These are phyloP conservation scores for Antennarius maculatus DNA, from an alignment of 2,797 vertebrate genomes.

Conservation along the genomic window DNA sequence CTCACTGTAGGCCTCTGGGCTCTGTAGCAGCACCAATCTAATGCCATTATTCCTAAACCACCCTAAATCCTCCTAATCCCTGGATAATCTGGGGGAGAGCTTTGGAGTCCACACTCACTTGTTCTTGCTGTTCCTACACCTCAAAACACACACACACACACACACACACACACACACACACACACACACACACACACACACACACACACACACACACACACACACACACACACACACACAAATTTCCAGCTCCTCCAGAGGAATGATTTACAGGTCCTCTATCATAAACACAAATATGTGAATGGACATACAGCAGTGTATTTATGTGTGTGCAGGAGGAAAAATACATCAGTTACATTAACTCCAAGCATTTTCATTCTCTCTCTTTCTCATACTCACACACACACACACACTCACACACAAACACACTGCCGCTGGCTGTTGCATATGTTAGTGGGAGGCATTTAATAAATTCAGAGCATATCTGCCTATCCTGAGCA, in stretches of 20 bases:
- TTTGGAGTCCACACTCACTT: conserved; percentile 74
- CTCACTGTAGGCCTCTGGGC: conserved; percentile 69
- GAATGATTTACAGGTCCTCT: conserved; percentile 63
- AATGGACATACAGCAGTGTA: conserved; percentile 44
- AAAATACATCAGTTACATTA: conserved; percentile 32
- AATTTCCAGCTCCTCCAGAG: conserved; percentile 53
- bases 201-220: conserved; percentile 47
- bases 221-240: conserved; percentile 36
- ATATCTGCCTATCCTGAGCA: conserved; percentile 76
- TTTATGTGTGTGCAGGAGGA: conserved; percentile 46
- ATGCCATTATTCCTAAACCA: conserved; percentile 83
- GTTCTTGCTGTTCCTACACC: conserved; percentile 73
- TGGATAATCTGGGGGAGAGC: conserved; percentile 81
- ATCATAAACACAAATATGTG: conserved; percentile 47
- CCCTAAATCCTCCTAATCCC: conserved; percentile 80
- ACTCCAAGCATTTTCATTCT: conserved; percentile 42
- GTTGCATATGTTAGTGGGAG: conserved; percentile 77
- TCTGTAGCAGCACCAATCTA: conserved; percentile 76
- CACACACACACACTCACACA: conserved; percentile 15
- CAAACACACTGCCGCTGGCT: conserved; percentile 59
- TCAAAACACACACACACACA: conserved; percentile 47
- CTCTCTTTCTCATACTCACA: conserved; percentile 32
- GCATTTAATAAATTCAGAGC: conserved; percentile 79
- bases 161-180: conserved; percentile 29
- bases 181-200: conserved; percentile 13